Conservation (phyloP, 2,113 vertebrate genomes). For the Australoheros scitulus region DNA sequence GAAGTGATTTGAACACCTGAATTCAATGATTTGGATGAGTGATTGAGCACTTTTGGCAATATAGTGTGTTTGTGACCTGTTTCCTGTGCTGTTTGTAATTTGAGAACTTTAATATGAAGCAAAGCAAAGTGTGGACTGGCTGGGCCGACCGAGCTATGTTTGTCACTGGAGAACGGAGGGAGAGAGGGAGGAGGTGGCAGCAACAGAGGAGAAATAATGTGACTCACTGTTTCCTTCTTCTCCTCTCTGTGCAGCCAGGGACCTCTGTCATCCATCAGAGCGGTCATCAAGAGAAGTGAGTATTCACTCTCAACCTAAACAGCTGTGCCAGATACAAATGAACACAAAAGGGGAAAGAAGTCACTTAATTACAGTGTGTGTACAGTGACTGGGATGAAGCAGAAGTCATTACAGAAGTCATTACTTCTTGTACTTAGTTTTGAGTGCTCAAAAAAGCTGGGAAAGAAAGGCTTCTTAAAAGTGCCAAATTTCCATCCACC, state of each 20-base stretch:
- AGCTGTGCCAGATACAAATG: background rate
- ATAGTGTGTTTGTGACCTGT: too few relatives aligned
- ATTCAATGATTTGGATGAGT: too few relatives aligned
- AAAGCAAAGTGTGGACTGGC: background rate
- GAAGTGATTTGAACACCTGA: too few relatives aligned
- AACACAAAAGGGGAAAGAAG: background rate
- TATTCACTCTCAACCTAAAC: conserved; percentile 27
- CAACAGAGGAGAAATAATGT: conserved; percentile 1
- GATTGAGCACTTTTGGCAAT: too few relatives aligned
- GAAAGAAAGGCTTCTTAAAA: background rate
- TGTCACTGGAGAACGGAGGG: background rate
- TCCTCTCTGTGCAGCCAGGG: conserved; percentile 85
- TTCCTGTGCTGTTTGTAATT: too few relatives aligned
- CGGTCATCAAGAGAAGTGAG: conserved; percentile 95
- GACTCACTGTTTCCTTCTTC: conserved; percentile 51
- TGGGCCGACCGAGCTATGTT: background rate
- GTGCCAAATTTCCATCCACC: background rate
- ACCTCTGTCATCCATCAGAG: conserved; percentile 92
- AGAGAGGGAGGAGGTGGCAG: background rate
- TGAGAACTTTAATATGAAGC: too few relatives aligned
- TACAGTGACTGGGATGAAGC: background rate
- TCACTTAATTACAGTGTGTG: background rate
- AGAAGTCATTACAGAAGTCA: too few relatives aligned
- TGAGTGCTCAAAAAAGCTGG: too few relatives aligned
- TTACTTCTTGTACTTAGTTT: background rate